Percentiles rank a stretch among this genome's conserved stretches.
phyloP scores from a whole-genome alignment of 1,140 invertebrate species.

The Aphaenogaster floridana region DNA sequence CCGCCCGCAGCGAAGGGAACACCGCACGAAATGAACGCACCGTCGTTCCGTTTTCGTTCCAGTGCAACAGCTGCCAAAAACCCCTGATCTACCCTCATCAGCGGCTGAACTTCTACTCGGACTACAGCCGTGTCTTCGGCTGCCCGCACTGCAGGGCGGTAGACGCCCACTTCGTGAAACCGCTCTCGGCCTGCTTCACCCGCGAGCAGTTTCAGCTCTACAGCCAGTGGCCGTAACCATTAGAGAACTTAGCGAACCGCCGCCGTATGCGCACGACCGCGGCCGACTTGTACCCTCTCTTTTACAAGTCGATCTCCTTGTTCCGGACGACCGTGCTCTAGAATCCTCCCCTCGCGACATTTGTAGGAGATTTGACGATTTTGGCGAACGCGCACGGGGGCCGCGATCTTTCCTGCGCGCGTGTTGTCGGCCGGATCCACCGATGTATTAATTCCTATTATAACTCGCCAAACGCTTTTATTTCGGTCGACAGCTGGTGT shows the following conservation, averaged over 20 bases:
- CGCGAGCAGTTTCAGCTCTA: constrained; percentile 90
- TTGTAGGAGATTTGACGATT: constrained; percentile 32
- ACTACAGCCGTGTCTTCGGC: constrained; percentile 96
- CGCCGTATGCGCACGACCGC: constrained; percentile 72
- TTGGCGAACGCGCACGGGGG: constrained; percentile 27
- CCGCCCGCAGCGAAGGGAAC: background rate
- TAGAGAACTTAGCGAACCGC: constrained; percentile 82
- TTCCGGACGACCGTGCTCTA: constrained; percentile 81
- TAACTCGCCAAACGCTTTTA: background rate
- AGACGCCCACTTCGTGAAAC: constrained; percentile 98
- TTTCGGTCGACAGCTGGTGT: constrained; percentile 15
- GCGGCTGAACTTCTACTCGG: constrained; percentile 96
- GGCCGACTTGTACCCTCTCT: constrained; percentile 67
- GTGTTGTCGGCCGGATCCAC: constrained; percentile 42
- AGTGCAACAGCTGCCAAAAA: constrained; percentile 97
- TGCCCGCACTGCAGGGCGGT: constrained; percentile 96
- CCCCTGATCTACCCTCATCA: constrained; percentile 95
- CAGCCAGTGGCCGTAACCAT: constrained; percentile 94
- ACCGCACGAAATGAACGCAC: constrained; percentile 31
- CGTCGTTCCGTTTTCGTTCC: constrained; percentile 79
- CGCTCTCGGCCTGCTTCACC: constrained; percentile 92
- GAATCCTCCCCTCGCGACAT: constrained; percentile 61
- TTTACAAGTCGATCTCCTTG: constrained; percentile 82
- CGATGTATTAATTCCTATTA: constrained; percentile 24
- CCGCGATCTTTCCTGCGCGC: constrained; percentile 38